Percentiles rank a stretch among this genome's conserved stretches.
phyloP scores from a whole-genome alignment of 2,888 invertebrate genomes.

The Enoplolaimus lenunculus region DNA sequence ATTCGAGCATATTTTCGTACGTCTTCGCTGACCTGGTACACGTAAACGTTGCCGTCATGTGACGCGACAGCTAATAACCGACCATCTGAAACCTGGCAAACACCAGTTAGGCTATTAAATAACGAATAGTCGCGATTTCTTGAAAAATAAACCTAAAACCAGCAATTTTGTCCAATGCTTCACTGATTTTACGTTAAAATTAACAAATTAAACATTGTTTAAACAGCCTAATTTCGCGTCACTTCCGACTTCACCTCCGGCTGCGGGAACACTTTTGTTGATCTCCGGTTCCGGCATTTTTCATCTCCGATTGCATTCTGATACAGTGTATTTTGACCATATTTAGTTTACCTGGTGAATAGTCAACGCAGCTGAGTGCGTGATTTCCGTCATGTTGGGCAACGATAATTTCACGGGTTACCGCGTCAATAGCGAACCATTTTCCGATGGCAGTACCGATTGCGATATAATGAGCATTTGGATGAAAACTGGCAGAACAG shows the following conservation, averaged over 20 bases:
- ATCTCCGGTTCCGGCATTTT: no score
- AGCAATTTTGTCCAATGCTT: no score
- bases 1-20: slow-evolving; percentile 62
- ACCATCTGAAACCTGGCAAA: slow-evolving; percentile 54
- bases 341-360: slow-evolving; percentile 42
- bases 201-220: no score
- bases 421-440: slow-evolving; percentile 69
- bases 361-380: slow-evolving; percentile 43
- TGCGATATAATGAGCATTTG: slow-evolving; percentile 58
- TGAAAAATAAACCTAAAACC: no score
- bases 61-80: slow-evolving; percentile 66
- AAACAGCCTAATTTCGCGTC: no score
- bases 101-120: not conserved
- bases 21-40: slow-evolving; percentile 65
- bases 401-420: slow-evolving; percentile 51
- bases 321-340: not conserved
- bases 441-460: slow-evolving; percentile 63
- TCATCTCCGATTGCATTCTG: no score
- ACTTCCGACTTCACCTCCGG: no score
- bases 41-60: slow-evolving; percentile 72
- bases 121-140: no score
- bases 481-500: slow-evolving; percentile 63
- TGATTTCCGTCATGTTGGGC: slow-evolving; percentile 42
- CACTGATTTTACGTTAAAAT: no score
- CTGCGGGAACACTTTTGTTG: no score